Conservation (phyloP, 2,797 vertebrate genomes). For the Manis crassicaudata region DNA sequence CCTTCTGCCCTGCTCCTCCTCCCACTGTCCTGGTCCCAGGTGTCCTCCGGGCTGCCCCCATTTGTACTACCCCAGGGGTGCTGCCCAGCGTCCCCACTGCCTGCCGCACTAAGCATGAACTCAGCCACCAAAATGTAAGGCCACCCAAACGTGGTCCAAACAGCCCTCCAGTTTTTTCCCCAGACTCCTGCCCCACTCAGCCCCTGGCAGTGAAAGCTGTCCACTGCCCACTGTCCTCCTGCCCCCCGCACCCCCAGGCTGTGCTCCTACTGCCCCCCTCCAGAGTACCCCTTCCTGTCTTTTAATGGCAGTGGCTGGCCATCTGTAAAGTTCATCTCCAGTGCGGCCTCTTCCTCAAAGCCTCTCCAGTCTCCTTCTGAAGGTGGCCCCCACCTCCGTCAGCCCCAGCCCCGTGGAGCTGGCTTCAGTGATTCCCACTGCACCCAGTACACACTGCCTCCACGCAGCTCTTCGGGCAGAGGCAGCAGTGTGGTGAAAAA, state of each 20-base stretch:
- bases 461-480: not conserved
- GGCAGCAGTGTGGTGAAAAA: no score
- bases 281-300: not conserved
- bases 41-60: not conserved
- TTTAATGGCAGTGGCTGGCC: rapidly evolving
- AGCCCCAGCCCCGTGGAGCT: not conserved
- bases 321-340: not conserved
- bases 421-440: not conserved
- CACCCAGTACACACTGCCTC: not conserved
- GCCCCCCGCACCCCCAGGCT: rapidly evolving
- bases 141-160: rapidly evolving
- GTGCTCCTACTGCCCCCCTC: not conserved
- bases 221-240: no score
- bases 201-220: no score
- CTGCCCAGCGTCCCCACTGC: not conserved
- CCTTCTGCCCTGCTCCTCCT: not conserved
- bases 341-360: no score
- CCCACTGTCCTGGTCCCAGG: not conserved
- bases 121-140: not conserved
- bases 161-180: no score
- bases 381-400: not conserved
- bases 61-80: not conserved
- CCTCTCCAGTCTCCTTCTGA: not conserved
- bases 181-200: rapidly evolving
- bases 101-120: no score